Conservation (phyloP, 1,140 invertebrate species). For the Magallana gigas region DNA sequence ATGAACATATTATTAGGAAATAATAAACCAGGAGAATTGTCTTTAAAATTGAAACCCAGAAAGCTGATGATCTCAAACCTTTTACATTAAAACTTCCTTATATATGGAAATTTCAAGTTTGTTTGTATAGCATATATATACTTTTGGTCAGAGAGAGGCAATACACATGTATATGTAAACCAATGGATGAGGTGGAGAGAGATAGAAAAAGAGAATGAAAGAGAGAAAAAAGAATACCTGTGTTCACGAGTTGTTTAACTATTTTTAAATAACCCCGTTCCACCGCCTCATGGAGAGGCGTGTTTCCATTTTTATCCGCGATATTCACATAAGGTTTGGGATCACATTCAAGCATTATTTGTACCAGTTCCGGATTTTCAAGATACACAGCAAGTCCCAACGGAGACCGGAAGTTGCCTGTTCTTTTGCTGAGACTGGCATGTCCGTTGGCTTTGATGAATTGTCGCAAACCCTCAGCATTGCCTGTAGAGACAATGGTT, state of each 20-base stretch:
- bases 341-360: slow-evolving; percentile 17
- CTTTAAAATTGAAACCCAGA: too few relatives aligned
- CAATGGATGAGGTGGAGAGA: background rate
- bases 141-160: too few relatives aligned
- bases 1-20: too few relatives aligned
- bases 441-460: background rate
- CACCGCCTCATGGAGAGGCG: slow-evolving; percentile 38
- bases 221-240: slow-evolving; percentile 14
- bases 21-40: too few relatives aligned
- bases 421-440: background rate
- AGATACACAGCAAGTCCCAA: slow-evolving; percentile 33
- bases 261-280: slow-evolving; percentile 19
- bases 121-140: too few relatives aligned
- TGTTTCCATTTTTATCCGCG: slow-evolving; percentile 25
- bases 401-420: background rate
- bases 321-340: background rate
- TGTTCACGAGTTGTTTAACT: background rate
- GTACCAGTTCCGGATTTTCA: slow-evolving; percentile 18
- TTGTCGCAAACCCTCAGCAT: background rate
- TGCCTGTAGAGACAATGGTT: background rate
- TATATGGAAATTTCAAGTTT: too few relatives aligned
- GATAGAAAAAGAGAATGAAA: slow-evolving; percentile 7
- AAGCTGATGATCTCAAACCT: too few relatives aligned
- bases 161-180: too few relatives aligned
- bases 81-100: too few relatives aligned